Base-by-base conservation (phyloP, 2,797 vertebrate genomes). In the Dallia pectoralis region DNA sequence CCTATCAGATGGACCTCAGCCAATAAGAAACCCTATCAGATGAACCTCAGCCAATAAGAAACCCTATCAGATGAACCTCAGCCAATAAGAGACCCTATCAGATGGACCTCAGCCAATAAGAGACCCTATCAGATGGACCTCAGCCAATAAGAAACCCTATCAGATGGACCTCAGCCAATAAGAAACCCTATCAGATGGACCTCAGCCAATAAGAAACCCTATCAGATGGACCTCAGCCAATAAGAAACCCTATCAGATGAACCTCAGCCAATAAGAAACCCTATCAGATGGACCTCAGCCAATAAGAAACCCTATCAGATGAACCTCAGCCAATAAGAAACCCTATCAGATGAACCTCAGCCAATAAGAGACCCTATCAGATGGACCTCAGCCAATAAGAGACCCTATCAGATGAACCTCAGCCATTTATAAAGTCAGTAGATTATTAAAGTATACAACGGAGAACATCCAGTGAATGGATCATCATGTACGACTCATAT, bases 401-500 rank as follows among this genome's bases (percentile, higher is more conserved):
- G 12, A 2, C 12, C 40, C 40, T 12, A 93, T 92, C 82, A 86
- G 90, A 91, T 92, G 92, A 86, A 90, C 87, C 40, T 44, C 14
- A 14, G 12, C 40, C 40, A 44, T 44, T 44, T 44, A 44, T 44
- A 44, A 44, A 44, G 40, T 44, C 40, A 44, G 40, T 40, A 40
- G 40, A 40, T 4, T 4, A 40, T 2, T 70, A 92, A 90, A 91
- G 89, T 88, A 90, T 91, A 91, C 77, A 92, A 85, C 91, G 90
- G 94, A 89, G 88, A 93, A 91, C 80, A 86, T 86, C 84, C 90
- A 88, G 51, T 53, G 53, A 90, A 89, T 76, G 87, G 88, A 90
- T 87, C 89, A 87, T 87, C 91, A 93, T 93, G 92, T 92, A 93
- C 88, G 83, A 86, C 85, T 87, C 87, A 82, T 86, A 85, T 87